These are phyloP conservation scores for Erpetoichthys calabaricus DNA, from an alignment of 2,797 vertebrate genomes.

Conservation along the genomic window DNA sequence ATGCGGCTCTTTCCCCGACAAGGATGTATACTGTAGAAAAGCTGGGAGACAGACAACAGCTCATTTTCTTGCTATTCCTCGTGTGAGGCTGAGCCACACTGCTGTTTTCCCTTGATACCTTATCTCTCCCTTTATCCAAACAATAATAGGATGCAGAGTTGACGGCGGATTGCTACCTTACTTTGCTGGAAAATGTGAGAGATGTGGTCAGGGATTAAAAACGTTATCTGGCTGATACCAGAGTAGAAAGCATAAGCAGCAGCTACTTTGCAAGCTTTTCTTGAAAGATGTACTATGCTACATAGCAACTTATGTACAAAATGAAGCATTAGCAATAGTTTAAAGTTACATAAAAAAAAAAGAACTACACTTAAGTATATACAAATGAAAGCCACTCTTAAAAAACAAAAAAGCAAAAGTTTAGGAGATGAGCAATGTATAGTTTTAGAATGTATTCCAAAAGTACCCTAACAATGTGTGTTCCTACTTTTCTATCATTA, in stretches of 20 bases:
- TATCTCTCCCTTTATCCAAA: constrained; percentile 47
- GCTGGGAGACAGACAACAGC: constrained; percentile 33
- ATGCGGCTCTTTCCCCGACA: constrained; percentile 23
- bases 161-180: constrained; percentile 24
- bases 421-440: constrained; percentile 19
- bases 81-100: constrained; percentile 31
- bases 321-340: too few relatives aligned
- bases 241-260: constrained; percentile 35
- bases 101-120: constrained; percentile 34
- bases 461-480: too few relatives aligned
- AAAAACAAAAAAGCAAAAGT: constrained; percentile 27
- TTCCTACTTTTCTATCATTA: too few relatives aligned
- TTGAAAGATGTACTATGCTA: too few relatives aligned
- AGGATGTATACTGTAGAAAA: constrained; percentile 18
- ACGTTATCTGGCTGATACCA: constrained; percentile 40
- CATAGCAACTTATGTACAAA: too few relatives aligned
- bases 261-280: constrained; percentile 26
- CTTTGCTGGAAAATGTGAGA: constrained; percentile 31
- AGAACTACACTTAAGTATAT: constrained; percentile 20
- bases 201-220: constrained; percentile 37
- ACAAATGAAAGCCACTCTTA: constrained; percentile 9
- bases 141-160: constrained; percentile 32
- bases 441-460: too few relatives aligned
- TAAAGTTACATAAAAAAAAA: constrained; percentile 5
- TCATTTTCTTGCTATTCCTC: constrained; percentile 22